Evolutionary conservation across 2,113 vertebrate species (phyloP).

Genomic region (Pterocles gutturalis): DNA sequence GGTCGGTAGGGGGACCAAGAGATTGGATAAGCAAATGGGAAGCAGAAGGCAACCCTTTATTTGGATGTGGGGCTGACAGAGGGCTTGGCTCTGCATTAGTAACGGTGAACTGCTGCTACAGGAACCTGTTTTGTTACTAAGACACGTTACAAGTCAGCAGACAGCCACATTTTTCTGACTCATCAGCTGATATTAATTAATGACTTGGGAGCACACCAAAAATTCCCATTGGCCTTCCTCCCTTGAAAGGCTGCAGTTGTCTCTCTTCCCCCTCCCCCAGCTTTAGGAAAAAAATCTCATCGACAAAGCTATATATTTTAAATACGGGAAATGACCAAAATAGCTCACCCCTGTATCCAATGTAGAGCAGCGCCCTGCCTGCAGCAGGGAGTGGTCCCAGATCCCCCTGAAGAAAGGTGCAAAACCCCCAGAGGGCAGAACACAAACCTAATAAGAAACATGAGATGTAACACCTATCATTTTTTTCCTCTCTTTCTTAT

Average conservation of each 20-base stretch:
- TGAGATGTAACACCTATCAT: background rate
- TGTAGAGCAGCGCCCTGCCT: background rate
- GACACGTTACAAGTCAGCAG: constrained; percentile 33
- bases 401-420: background rate
- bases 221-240: background rate
- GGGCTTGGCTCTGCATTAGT: constrained; percentile 1
- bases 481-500: background rate
- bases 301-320: background rate
- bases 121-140: constrained; percentile 22
- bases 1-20: background rate
- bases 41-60: background rate
- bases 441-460: background rate
- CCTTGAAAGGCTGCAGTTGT: constrained; percentile 14
- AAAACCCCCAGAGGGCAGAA: background rate
- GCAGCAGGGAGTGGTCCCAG: background rate
- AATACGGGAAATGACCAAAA: background rate
- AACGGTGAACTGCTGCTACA: background rate
- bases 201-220: constrained; percentile 23
- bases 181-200: constrained; percentile 53
- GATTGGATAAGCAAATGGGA: accelerated
- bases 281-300: background rate
- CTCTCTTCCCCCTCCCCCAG: background rate
- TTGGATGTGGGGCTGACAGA: background rate
- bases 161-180: constrained; percentile 39
- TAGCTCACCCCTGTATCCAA: background rate